Base-by-base conservation (phyloP, 1,140 invertebrate genomes). In the Sycophila sp. region DNA sequence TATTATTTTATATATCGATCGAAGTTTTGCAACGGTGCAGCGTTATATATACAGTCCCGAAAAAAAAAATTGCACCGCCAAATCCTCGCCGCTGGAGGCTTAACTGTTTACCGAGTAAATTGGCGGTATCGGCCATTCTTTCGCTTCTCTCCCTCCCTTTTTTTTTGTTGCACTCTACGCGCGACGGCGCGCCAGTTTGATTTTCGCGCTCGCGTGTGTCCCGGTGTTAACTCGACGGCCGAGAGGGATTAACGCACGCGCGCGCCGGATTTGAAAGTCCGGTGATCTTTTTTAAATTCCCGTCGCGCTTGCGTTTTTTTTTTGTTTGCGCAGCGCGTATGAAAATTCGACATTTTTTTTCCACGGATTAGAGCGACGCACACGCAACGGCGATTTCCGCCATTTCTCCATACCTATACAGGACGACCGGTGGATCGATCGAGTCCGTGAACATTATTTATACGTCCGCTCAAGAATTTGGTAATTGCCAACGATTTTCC, bases 31-130 rank as follows among this genome's bases (percentile, higher is more conserved):
- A n/a, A n/a, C n/a, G n/a, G n/a, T n/a, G n/a, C n/a, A n/a, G n/a
- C n/a, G n/a, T n/a, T n/a, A n/a, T n/a, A n/a, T n/a, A n/a, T n/a
- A n/a, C n/a, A n/a, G n/a, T n/a, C n/a, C n/a, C n/a, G n/a, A n/a
- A n/a, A n/a, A 28, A 66, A 56, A 66, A 51, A 56, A 34, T 58
- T n/a, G n/a, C 38, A 15, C 63, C 49, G n/a, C 28, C 34, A 55
- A 66, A 66, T 56, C 51, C 51, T 55, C 58, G 13, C 26, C 15
- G 51, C 15, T 2, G 56, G 34, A 5, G 34, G 66, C 56, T 69
- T 51, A 60, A 69, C 66, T 69, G 56, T 69, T 60, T 59, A 69
- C 66, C 53, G 56, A 69, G 42, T 60, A 60, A 67, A 69, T 69
- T 68, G 53, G 55, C 45, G 30, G 55, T 34, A 40, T 36, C 51